Evolutionary conservation across 2,113 vertebrate genomes (phyloP).

Genomic region (Odontesthes bonariensis): DNA sequence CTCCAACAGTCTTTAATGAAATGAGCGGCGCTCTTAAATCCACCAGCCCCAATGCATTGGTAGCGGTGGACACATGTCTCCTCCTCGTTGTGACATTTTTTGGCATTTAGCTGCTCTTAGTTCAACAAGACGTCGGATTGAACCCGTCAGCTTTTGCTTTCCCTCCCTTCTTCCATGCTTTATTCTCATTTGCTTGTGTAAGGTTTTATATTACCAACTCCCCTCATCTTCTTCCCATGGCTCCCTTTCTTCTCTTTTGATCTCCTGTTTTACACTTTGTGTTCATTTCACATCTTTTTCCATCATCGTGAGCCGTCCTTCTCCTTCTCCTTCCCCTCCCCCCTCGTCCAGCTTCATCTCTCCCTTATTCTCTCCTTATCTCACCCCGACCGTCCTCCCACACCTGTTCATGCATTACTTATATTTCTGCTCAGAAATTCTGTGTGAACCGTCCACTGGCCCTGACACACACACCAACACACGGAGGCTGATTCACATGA

Average conservation of each 20-base stretch:
- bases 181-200: background rate
- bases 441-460: conserved; percentile 59
- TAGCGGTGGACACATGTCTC: background rate
- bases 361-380: background rate
- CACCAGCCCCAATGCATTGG: background rate
- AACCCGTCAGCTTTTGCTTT: conserved; percentile 7
- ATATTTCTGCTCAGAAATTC: conserved; percentile 64
- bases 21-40: conserved; percentile 3
- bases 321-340: background rate
- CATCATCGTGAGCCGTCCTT: background rate
- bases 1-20: conserved; percentile 13
- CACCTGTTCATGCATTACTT: conserved; percentile 75
- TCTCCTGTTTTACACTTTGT: too few species aligned
- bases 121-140: background rate
- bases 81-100: background rate
- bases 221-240: too few species aligned
- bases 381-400: conserved; percentile 14
- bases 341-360: conserved; percentile 8
- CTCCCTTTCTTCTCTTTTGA: too few species aligned
- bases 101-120: background rate
- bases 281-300: background rate
- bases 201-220: too few species aligned
- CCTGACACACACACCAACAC: background rate
- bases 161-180: background rate
- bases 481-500: conserved; percentile 39